Evolutionary conservation across 2,888 invertebrate genomes (phyloP).

Genomic region (Drosophila multiciliata): DNA sequence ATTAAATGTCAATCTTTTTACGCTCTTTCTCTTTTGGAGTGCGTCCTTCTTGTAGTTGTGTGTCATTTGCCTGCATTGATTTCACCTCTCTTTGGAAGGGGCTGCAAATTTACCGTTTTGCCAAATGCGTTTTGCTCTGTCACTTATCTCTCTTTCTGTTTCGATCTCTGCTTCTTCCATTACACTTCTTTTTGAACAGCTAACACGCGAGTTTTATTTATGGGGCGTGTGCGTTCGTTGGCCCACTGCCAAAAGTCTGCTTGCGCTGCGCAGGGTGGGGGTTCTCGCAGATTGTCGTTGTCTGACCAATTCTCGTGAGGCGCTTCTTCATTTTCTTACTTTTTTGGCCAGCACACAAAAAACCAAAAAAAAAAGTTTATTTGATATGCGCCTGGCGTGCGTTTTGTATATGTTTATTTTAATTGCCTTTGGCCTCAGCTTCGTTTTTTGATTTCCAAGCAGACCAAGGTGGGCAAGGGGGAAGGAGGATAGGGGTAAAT

Average conservation of each 20-base stretch:
- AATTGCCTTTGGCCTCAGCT: slow-evolving; percentile 61
- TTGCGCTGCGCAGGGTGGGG: not conserved
- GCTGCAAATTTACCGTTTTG: slow-evolving; percentile 66
- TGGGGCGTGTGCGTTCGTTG: slow-evolving; percentile 68
- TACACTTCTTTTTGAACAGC: slow-evolving; percentile 4
- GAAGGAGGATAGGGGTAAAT: slow-evolving; percentile 4
- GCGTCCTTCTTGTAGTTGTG: slow-evolving; percentile 21
- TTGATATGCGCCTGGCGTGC: slow-evolving; percentile 56
- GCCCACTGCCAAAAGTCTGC: slow-evolving; percentile 62
- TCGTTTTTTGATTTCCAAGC: slow-evolving; percentile 27
- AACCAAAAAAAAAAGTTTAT: slow-evolving; percentile 25
- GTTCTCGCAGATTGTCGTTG: not conserved
- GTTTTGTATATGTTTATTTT: slow-evolving; percentile 62
- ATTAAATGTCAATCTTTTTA: slow-evolving; percentile 12
- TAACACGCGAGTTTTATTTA: slow-evolving; percentile 70
- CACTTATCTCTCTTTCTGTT: slow-evolving; percentile 42
- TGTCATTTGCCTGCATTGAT: slow-evolving; percentile 73
- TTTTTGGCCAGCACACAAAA: slow-evolving; percentile 13
- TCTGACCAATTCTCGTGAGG: slow-evolving; percentile 18
- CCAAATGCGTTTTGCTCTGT: slow-evolving; percentile 59
- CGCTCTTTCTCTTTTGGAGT: slow-evolving; percentile 14
- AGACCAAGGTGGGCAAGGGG: not conserved
- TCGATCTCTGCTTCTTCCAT: slow-evolving; percentile 9
- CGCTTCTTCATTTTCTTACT: slow-evolving; percentile 11
- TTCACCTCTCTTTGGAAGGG: slow-evolving; percentile 33